Percentiles rank a stretch among this genome's conserved stretches.
Conservation (phyloP, 2,888 invertebrate genomes). For the Strigamia crassipes region DNA sequence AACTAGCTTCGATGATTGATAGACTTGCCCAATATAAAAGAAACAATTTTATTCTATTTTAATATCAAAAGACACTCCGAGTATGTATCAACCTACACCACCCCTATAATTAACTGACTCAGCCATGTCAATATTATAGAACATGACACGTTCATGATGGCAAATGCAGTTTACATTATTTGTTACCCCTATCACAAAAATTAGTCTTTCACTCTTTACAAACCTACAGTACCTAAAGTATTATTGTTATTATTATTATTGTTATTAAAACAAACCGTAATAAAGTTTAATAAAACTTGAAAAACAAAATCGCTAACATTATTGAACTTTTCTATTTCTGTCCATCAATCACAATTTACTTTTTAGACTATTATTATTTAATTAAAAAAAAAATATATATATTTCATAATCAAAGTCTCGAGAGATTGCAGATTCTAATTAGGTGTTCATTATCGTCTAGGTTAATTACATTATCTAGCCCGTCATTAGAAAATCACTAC, state of each 20-base stretch:
- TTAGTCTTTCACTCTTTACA: neutral
- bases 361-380: no score
- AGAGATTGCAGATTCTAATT: neutral
- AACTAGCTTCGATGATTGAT: constrained; percentile 11
- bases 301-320: neutral
- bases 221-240: no score
- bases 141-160: constrained; percentile 11
- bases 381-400: neutral
- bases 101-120: constrained; percentile 21
- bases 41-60: neutral
- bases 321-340: neutral
- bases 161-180: neutral
- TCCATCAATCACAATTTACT: no score
- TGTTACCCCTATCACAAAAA: neutral
- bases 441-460: neutral
- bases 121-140: constrained; percentile 21
- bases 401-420: neutral
- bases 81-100: constrained; percentile 5
- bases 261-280: neutral
- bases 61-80: constrained; percentile 5
- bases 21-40: neutral
- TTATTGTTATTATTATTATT: neutral
- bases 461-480: neutral
- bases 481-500: constrained; percentile 8
- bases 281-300: neutral